A percentile compares a stretch with the other conserved stretches of the same genome.
Evolutionary conservation across 2,113 vertebrate genomes (phyloP).

Genomic region (Eidolon helvum): DNA sequence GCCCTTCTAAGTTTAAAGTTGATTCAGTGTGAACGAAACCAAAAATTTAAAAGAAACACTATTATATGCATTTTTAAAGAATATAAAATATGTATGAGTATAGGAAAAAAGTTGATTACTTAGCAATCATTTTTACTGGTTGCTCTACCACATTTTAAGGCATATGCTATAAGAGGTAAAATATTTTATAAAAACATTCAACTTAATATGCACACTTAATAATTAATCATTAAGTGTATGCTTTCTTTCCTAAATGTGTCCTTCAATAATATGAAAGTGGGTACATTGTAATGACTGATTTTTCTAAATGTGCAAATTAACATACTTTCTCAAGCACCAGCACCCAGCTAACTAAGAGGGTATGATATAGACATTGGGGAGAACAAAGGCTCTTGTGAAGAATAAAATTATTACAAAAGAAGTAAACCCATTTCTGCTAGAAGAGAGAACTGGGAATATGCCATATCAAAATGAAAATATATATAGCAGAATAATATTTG

Average conservation of each 20-base stretch:
- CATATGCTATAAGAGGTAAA: background rate
- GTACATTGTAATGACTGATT: background rate
- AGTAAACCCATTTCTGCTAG: background rate
- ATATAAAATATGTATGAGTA: background rate
- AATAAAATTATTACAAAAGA: background rate
- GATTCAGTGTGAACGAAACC: background rate
- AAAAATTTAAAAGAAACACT: background rate
- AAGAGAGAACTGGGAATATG: background rate
- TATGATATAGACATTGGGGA: background rate
- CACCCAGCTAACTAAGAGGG: background rate
- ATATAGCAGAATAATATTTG: background rate
- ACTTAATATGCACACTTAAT: background rate
- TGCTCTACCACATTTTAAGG: background rate
- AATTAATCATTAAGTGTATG: background rate
- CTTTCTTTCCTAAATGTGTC: background rate
- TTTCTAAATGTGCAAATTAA: background rate
- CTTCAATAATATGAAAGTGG: background rate
- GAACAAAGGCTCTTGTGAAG: background rate
- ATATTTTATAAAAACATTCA: background rate
- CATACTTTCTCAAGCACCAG: background rate
- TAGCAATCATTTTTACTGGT: background rate
- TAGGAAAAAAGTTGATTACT: background rate
- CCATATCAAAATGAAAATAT: background rate
- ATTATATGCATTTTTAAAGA: background rate
- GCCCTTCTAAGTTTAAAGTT: background rate